phyloP scores from a whole-genome alignment of 2,797 vertebrate genomes.

The Tokudaia tokunoshimensis region DNA sequence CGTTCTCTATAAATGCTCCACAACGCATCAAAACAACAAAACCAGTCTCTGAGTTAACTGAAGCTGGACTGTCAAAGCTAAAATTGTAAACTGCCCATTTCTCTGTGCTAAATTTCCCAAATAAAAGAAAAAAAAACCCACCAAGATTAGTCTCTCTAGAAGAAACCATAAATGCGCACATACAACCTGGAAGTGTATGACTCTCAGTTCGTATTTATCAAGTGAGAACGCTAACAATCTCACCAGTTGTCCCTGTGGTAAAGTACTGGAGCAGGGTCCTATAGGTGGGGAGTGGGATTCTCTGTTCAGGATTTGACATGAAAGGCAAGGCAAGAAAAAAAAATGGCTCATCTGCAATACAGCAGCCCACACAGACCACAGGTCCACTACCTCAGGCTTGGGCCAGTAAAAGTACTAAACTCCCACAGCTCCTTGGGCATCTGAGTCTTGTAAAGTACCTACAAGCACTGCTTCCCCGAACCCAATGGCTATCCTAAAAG shows the following conservation, averaged over 20 bases:
- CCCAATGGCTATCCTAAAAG: slow-evolving; percentile 43
- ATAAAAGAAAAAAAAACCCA: slow-evolving; percentile 25
- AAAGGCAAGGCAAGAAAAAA: slow-evolving; percentile 30
- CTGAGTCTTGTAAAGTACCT: background rate
- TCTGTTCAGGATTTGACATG: background rate
- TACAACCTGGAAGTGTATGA: background rate
- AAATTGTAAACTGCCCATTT: slow-evolving; percentile 42
- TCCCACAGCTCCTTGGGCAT: background rate
- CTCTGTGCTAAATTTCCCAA: slow-evolving; percentile 29
- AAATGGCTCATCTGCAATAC: slow-evolving; percentile 13
- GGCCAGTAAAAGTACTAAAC: background rate
- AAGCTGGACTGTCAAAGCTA: background rate
- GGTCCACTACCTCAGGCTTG: background rate
- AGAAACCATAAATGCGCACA: slow-evolving; percentile 54
- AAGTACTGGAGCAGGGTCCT: slow-evolving; percentile 21
- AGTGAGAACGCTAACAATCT: background rate
- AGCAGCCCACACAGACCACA: background rate
- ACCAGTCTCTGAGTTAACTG: slow-evolving; percentile 5
- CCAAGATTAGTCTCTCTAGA: background rate
- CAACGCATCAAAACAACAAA: background rate
- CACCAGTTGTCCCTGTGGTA: background rate
- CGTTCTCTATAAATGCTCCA: background rate
- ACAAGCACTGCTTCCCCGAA: slow-evolving; percentile 6
- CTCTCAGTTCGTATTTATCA: slow-evolving; percentile 1
- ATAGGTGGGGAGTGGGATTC: background rate